Percentiles rank a stretch among this genome's conserved stretches.
phyloP scores from a whole-genome alignment of 2,888 invertebrate genomes.

The Charanyca ferruginea region DNA sequence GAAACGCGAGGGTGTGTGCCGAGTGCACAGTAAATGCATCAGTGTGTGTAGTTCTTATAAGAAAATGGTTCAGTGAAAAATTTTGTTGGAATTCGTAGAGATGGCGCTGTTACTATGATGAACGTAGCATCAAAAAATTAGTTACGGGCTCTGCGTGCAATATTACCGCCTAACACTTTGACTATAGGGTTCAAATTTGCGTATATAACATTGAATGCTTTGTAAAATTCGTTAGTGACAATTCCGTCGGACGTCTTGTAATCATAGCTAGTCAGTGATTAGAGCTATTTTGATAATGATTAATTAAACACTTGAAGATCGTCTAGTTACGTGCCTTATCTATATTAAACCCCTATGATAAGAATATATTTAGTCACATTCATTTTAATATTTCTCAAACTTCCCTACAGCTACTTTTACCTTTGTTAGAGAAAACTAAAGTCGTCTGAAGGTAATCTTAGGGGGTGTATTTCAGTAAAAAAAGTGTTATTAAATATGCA shows the following conservation, averaged over 20 bases:
- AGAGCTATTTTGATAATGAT: conserved; percentile 57
- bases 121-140: conserved; percentile 82
- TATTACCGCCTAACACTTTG: conserved; percentile 54
- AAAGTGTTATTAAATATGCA: conserved; percentile 48
- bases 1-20: conserved; percentile 67
- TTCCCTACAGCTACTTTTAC: conserved; percentile 2
- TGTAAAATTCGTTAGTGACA: conserved; percentile 66
- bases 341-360: conserved; percentile 21
- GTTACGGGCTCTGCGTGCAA: conserved; percentile 65
- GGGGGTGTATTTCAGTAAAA: conserved; percentile 37
- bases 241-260: conserved; percentile 54
- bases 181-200: conserved; percentile 62
- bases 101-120: conserved; percentile 86
- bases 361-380: conserved; percentile 18
- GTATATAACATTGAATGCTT: conserved; percentile 53
- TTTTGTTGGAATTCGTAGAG: conserved; percentile 87
- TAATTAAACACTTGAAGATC: conserved; percentile 44
- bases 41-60: conserved; percentile 88
- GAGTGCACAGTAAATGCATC: conserved; percentile 68
- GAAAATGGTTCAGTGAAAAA: conserved; percentile 90
- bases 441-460: conserved; percentile 27
- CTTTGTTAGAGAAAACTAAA: conserved; percentile 20
- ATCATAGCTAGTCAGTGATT: conserved; percentile 48
- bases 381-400: conserved; percentile 8
- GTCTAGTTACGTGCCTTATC: conserved; percentile 27